Evolutionary conservation across 2,797 vertebrate genomes (phyloP).

Genomic region (Sandelia bainsii): DNA sequence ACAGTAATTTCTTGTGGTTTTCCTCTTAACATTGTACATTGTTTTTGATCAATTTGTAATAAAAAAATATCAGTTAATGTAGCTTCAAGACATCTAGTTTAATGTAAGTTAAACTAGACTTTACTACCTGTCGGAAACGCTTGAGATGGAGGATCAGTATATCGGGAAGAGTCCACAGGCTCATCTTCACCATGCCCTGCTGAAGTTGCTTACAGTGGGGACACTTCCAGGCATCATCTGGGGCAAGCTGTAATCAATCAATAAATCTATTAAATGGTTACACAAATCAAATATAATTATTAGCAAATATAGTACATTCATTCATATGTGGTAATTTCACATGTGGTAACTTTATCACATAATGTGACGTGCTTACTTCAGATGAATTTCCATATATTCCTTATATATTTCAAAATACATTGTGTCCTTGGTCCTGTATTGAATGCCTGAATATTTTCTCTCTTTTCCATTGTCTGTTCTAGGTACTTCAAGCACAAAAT

Average conservation of each 20-base stretch:
- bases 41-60: not conserved
- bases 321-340: not conserved
- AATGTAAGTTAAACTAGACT: not conserved
- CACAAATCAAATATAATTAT: not conserved
- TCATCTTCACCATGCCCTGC: slow-evolving; percentile 94
- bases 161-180: slow-evolving; percentile 94
- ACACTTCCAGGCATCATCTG: slow-evolving; percentile 94
- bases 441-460: not conserved
- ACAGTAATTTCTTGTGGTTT: too few species aligned
- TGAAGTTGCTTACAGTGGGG: slow-evolving; percentile 93
- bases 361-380: not conserved
- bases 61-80: not conserved
- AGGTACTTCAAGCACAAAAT: not conserved
- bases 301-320: not conserved
- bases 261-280: not conserved
- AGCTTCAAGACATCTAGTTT: not conserved
- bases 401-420: not conserved
- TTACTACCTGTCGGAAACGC: slow-evolving; percentile 88
- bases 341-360: not conserved
- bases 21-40: too few species aligned
- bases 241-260: slow-evolving; percentile 86
- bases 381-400: too few species aligned
- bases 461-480: not conserved
- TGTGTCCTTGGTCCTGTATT: not conserved
- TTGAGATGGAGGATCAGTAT: slow-evolving; percentile 96